Base-by-base conservation (phyloP, 2,888 invertebrate species). In the Nudaria mundana region DNA sequence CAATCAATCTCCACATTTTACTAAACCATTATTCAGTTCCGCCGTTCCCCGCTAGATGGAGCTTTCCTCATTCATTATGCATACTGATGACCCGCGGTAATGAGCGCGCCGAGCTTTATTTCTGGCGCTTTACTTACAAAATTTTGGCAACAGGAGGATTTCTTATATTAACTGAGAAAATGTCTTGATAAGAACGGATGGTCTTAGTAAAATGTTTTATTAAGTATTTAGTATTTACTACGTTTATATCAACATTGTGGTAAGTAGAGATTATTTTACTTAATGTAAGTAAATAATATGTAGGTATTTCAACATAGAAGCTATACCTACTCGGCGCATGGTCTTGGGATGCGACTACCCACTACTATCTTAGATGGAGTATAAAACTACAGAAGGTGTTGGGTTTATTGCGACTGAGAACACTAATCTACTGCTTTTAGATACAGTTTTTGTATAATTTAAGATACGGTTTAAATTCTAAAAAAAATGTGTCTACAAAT, bases 11-110 rank as follows among this genome's bases (percentile, higher is more conserved):
- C 52, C 16, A 51, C 50, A 54, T 54, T 58, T 56, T 40, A 44
- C 56, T 48, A 43, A 47, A 48, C 68, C 67, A 67, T 74, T 66
- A 76, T 66, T 70, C 71, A 79, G 84, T 86, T 77, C 75, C 49
- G 63, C 70, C 69, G 57, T 65, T 62, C 63, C 49, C 71, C 74
- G 72, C 66, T 79, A 83, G 87, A 78, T 86, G 85, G 82, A 73
- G 76, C 58, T 66, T 42, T 69, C 65, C 91, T 92, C 90, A 92
- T 93, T 92, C 89, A 92, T 93, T 93, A 93, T 93, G 93, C 91
- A 93, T 93, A 93, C 93, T 93, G 92, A 92, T 93, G 93, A 92
- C 92, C 90, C 85, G 78, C 71, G 75, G 85, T 91, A 93, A 93
- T 92, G 92, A 93, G 90, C 55, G 49, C 37, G 41, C 58, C 29